Conservation (phyloP, 2,888 invertebrate genomes). For the Dendrolimus pini region DNA sequence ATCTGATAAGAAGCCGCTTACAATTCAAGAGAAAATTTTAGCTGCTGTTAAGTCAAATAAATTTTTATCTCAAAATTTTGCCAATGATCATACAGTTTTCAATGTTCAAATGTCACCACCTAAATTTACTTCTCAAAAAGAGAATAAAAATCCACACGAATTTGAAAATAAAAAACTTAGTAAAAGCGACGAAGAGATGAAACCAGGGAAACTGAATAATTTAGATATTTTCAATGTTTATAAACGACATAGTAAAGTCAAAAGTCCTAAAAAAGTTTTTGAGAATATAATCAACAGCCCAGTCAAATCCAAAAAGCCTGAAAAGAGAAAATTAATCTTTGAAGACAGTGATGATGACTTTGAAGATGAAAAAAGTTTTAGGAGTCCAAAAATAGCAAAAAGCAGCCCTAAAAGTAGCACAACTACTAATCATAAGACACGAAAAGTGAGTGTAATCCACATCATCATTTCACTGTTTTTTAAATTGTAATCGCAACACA, state of each 20-base stretch:
- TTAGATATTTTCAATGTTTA: conserved; percentile 46
- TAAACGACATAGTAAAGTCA: conserved; percentile 34
- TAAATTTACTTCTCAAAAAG: conserved; percentile 36
- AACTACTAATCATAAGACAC: conserved; percentile 39
- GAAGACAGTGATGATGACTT: conserved; percentile 68
- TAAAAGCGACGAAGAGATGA: conserved; percentile 17
- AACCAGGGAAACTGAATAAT: conserved; percentile 19
- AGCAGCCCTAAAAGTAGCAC: conserved; percentile 19
- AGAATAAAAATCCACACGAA: conserved; percentile 37
- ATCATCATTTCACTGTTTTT: too few species aligned
- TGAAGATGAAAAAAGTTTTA: conserved; percentile 20
- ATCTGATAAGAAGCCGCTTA: conserved; percentile 23
- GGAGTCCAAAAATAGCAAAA: conserved; percentile 18
- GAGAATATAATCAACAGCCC: conserved; percentile 11
- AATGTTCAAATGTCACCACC: conserved; percentile 34
- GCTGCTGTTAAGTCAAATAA: conserved; percentile 42
- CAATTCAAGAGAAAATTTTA: conserved; percentile 50
- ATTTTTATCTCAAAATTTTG: conserved; percentile 15
- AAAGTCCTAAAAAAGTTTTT: conserved; percentile 9
- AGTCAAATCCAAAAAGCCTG: conserved; percentile 12
- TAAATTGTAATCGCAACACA: too few species aligned
- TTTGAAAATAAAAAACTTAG: neutral
- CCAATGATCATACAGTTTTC: conserved; percentile 26
- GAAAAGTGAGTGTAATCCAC: conserved; percentile 36
- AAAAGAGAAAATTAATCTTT: conserved; percentile 34